phyloP scores from a whole-genome alignment of 2,113 vertebrate species.

The Zeus faber region DNA sequence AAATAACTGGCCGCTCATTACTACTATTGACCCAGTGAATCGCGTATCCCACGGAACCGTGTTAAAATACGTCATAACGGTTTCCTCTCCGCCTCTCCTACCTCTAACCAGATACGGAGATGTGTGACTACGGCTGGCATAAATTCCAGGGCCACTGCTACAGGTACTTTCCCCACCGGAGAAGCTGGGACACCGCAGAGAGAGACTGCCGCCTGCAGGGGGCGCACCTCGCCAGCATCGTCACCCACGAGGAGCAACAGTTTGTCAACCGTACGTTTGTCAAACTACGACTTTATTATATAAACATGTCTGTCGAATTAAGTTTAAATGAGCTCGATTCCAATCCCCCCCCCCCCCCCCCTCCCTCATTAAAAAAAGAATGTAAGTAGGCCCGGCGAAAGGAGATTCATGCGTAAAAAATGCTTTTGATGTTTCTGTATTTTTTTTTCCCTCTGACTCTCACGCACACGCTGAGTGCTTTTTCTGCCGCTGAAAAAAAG shows the following conservation, averaged over 20 bases:
- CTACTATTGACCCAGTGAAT: too few species aligned
- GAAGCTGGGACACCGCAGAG: conserved; percentile 92
- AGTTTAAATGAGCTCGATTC: too few species aligned
- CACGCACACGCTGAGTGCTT: background rate
- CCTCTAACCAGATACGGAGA: conserved; percentile 83
- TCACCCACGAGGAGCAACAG: conserved; percentile 88
- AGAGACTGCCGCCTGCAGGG: conserved; percentile 93
- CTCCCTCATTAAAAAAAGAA: background rate
- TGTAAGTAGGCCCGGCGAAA: conserved; percentile 32
- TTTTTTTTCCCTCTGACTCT: background rate
- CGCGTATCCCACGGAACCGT: too few species aligned
- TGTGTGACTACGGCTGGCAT: conserved; percentile 94
- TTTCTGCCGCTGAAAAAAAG: conserved; percentile 4
- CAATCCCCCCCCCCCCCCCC: too few species aligned
- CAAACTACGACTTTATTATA: background rate
- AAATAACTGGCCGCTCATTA: too few species aligned
- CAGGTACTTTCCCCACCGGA: conserved; percentile 89
- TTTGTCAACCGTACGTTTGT: conserved; percentile 91
- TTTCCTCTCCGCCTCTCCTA: too few species aligned
- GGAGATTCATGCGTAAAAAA: conserved; percentile 52
- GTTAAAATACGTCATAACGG: too few species aligned
- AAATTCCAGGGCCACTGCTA: conserved; percentile 98
- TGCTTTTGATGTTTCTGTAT: conserved; percentile 16
- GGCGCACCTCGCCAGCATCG: conserved; percentile 88
- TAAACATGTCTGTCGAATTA: too few species aligned